phyloP scores from a whole-genome alignment of 1,140 invertebrate species.

The Pogonomyrmex californicus region DNA sequence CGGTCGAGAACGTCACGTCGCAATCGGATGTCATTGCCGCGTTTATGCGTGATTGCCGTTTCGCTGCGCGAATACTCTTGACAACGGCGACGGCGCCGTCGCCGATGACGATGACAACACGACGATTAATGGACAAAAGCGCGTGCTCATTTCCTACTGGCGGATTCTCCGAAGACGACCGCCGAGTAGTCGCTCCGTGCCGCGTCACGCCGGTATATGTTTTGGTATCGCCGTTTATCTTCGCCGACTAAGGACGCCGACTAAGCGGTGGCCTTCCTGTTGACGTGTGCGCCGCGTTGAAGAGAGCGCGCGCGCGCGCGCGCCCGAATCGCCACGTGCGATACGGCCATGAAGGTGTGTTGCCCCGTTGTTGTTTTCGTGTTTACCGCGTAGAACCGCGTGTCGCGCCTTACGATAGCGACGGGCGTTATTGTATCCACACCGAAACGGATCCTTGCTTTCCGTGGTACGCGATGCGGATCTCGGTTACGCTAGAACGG shows the following conservation, averaged over 20 bases:
- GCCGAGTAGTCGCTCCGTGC: neutral
- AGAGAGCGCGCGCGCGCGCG: neutral
- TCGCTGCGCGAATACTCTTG: neutral
- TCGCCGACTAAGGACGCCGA: conserved; percentile 19
- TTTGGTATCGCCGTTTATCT: neutral
- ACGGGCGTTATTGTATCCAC: neutral
- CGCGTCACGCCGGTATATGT: neutral
- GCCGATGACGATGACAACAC: neutral
- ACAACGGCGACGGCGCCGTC: neutral
- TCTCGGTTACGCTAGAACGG: too few species aligned
- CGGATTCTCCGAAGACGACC: neutral
- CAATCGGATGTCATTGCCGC: too few species aligned
- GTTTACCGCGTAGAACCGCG: conserved; percentile 6
- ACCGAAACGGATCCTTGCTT: conserved; percentile 8
- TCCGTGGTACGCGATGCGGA: neutral
- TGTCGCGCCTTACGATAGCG: conserved; percentile 22
- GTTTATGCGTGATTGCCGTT: conserved; percentile 10
- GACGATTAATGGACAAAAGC: neutral
- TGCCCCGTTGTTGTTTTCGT: conserved; percentile 43
- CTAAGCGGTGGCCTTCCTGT: conserved; percentile 13
- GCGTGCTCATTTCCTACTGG: neutral
- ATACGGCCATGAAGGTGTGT: conserved; percentile 40
- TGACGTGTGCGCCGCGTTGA: conserved; percentile 28
- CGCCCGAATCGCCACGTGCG: conserved; percentile 36
- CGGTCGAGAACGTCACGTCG: neutral